Base-by-base conservation (phyloP, 2,888 invertebrate genomes). In the Dicyrtoma fusca region DNA sequence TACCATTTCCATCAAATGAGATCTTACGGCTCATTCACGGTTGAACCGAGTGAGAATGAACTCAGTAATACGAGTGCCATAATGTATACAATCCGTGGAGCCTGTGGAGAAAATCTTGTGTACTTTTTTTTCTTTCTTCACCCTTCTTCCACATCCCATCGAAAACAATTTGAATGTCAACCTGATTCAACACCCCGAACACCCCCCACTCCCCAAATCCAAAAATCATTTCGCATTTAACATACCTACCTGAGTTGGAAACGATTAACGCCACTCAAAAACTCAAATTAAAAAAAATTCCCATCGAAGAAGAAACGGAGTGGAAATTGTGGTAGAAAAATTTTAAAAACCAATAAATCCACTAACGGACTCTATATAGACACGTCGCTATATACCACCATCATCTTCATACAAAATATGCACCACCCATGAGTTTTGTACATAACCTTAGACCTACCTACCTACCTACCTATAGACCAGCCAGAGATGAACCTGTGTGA, bases 11-110 rank as follows among this genome's bases (percentile, higher is more conserved):
- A 68, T 57, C 68, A 45, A 68, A 57, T 68, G 66, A 68, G 57
- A 68, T 55, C 34, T 59, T 66, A 66, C 66, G 42, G 42, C 66
- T 66, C 68, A 68, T 57, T 59, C 68, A 44, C 57, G 68, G 68
- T 68, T 68, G 57, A 68, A 57, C 57, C 68, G 45, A 68, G 68
- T 68, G 68, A 68, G 68, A 59, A 68, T 68, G 68, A 57, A 68
- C 68, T 68, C 68, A 68, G 23, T 65, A 57, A 68, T 57, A 57
- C 44, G 66, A 66, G 68, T 68, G 68, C 68, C 68, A 68, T 68
- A 68, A 68, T 68, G 57, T 68, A 68, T 68, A 68, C 57, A 68
- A 68, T 53, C 66, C 34, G 51, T 65, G 65, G 51, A 66, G 57
- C 68, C 57, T 68, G 44, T 61, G 44, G 19, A 19, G 8, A 53